Evolutionary conservation across 2,113 vertebrate species (phyloP).

Genomic region (Chascanopsetta lugubris): DNA sequence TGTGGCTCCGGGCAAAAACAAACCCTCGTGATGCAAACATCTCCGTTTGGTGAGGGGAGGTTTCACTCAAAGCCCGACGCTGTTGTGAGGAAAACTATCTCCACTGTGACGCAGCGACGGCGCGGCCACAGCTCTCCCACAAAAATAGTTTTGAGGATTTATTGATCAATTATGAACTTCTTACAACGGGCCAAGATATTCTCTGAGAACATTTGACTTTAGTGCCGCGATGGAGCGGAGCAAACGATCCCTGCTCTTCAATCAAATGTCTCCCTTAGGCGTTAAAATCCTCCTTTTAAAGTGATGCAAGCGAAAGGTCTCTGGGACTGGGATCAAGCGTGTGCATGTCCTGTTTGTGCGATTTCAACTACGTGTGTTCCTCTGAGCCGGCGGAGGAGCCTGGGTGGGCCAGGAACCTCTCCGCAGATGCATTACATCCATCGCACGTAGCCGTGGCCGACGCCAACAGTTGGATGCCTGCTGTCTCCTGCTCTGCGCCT

Average conservation of each 20-base stretch:
- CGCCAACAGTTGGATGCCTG: constrained; percentile 68
- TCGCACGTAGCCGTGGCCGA: constrained; percentile 38
- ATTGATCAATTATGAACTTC: not conserved
- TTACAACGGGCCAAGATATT: not conserved
- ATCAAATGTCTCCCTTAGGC: constrained; percentile 2
- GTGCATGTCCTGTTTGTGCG: constrained; percentile 2
- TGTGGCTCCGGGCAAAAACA: not conserved
- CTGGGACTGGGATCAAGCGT: constrained; percentile 23
- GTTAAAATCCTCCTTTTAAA: constrained; percentile 22
- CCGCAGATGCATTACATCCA: constrained; percentile 55
- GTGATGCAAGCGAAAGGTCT: constrained; percentile 43
- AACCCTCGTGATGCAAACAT: not conserved
- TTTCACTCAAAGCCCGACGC: not conserved
- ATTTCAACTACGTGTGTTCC: constrained; percentile 12
- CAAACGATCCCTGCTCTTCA: constrained; percentile 28
- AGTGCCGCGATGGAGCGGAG: not conserved
- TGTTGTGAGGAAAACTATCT: not conserved
- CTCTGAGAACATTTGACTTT: constrained; percentile 1
- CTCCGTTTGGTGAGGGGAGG: not conserved
- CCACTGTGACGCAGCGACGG: too few species aligned
- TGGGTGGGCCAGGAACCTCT: constrained; percentile 67
- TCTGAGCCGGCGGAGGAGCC: constrained; percentile 50
- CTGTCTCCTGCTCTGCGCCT: constrained; percentile 47
- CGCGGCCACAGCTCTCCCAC: too few species aligned
- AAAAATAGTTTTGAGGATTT: not conserved